Percentiles rank a stretch among this genome's conserved stretches.
Conservation (phyloP, 2,113 vertebrate genomes). For the Galbula dea region DNA sequence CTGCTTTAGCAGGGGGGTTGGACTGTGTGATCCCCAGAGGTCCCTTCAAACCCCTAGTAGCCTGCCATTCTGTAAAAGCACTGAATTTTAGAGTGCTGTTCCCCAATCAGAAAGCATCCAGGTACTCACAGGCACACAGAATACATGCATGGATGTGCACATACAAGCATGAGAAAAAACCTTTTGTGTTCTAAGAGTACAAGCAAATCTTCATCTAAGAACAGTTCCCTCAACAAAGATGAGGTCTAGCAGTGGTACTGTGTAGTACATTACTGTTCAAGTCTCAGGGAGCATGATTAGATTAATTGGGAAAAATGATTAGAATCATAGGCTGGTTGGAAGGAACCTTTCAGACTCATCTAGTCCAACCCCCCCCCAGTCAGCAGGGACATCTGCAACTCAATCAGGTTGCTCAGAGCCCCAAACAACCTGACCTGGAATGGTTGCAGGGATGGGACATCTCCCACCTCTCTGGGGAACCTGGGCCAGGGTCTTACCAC, state of each 20-base stretch:
- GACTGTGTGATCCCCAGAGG: not conserved
- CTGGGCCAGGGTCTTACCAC: too few species aligned
- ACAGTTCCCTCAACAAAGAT: not conserved
- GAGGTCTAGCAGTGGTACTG: too few species aligned
- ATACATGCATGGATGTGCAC: fast-evolving
- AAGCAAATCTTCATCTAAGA: not conserved
- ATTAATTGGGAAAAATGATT: not conserved
- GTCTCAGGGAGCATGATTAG: not conserved
- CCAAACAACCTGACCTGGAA: not conserved
- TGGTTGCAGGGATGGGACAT: not conserved
- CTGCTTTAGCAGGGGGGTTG: too few species aligned
- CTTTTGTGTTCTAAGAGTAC: not conserved
- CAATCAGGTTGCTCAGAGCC: not conserved
- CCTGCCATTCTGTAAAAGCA: not conserved
- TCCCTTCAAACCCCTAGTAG: not conserved
- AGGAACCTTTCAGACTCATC: too few species aligned
- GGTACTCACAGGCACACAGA: not conserved
- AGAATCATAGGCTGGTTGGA: too few species aligned
- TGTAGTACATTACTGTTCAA: not conserved
- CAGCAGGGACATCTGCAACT: too few species aligned
- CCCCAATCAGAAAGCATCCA: not conserved
- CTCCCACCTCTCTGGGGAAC: not conserved
- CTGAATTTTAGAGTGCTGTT: not conserved
- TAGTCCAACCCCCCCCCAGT: too few species aligned
- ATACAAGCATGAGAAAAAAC: not conserved